Evolutionary conservation across 1,140 invertebrate species (phyloP), one percentile per base, ranked within the genome.

Genomic region (Colletes gigas): DNA sequence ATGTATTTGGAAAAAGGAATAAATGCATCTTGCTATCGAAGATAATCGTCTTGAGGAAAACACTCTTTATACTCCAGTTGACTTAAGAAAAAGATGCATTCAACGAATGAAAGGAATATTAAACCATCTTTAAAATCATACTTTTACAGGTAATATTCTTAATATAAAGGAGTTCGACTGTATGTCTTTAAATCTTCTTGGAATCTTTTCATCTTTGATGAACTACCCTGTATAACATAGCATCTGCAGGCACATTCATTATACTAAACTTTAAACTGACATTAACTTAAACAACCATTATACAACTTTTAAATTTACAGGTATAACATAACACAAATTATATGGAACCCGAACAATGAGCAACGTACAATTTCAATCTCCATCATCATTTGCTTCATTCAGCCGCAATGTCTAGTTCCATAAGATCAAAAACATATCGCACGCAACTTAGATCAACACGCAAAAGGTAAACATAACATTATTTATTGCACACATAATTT

Each of bases 391-490:
- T 62, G 41, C 57, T 78, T 78, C 57, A 72, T 72, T 71, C 19
- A 9, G 17, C 4, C n/a, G 66, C 41, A 68, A 84, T 80, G 69
- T 80, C 57, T n/a, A 79, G 54, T 55, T 66, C 39, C 1, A 5
- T 63, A 19, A 84, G 39, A n/a, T 82, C 54, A 66, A 77, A 21
- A 21, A 10, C 47, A 10, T 59, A 66, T 0, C 62, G 0, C 10
- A n/a, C 12, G 44, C n/a, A 8, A 62, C 30, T 15, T 5, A 15
- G 21, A 10, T 9, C 3, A 9, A 54, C 59, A 0, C 54, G 5
- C 3, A 80, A 52, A 30, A 88, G 73, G 83, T 88, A 83, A 68
- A 65, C 5, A 17, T 50, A 30, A 30, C 30, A 10, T 21, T 78
- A 60, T 3, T 21, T 19, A 5, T 12, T 30, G 3, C 59, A 69